Base-by-base conservation (phyloP, 2,113 vertebrate genomes). In the Chamaetylas fuelleborni region DNA sequence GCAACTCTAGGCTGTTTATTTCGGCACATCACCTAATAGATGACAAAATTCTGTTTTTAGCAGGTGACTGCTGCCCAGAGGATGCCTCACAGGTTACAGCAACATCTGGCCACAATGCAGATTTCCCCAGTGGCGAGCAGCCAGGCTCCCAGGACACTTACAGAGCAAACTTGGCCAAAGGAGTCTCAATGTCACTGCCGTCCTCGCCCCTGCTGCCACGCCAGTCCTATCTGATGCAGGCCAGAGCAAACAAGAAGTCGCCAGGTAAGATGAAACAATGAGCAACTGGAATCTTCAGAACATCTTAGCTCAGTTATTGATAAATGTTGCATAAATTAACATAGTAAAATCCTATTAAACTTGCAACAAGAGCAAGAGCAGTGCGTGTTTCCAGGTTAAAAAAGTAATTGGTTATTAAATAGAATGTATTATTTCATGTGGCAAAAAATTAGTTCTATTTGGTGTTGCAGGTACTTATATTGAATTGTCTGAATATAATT, bases 151-250 rank as follows among this genome's bases (percentile, higher is more conserved):
- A 99, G 62, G 99, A 99, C 65, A 86, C 97, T 36, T 98, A 98
- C 64, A 98, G 98, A 86, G 97, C 98, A 76, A 98, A 98, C 90
- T 91, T 99, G 85, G 94, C 98, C 50, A 99, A 99, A 96, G 99
- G 99, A 28, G 99, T 99, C 66, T 99, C 99, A 8, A 99, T 99
- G 98, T 99, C 99, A 3, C 97, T 99, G 70, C 99, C 99, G 0
- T 99, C 99, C n/a, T 99, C 99, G 1, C 99, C 99, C 56, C 98
- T 99, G 62, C 97, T 99, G 96, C 99, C 99, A 33, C 98, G 99
- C 71, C 99, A 99, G 97, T 98, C 98, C 94, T 99, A 98, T 90
- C 95, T 98, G 92, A 97, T 98, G 97, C 98, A 98, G 34, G 96
- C 99, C 54, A 98, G 98, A 43, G 93, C 98, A 31, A 98, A 92